A percentile compares a stretch with the other conserved stretches of the same genome.
These are phyloP conservation scores for Brachionus rubens DNA, from an alignment of 1,140 invertebrate species.

Conservation along the genomic window DNA sequence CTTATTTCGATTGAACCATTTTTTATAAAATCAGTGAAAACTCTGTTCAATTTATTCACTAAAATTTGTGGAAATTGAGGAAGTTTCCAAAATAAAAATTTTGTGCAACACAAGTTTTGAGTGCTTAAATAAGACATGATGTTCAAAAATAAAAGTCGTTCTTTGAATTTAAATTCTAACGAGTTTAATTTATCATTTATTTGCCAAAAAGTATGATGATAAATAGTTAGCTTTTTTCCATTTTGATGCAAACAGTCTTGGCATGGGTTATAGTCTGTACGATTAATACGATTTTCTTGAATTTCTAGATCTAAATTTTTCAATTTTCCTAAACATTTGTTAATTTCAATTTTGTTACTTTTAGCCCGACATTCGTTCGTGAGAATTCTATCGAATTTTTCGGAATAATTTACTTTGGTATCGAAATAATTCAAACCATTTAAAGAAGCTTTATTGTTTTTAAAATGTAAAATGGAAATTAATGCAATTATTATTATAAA, in stretches of 20 bases:
- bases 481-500: too few relatives aligned
- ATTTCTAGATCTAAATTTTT: neutral
- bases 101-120: slow-evolving; percentile 31
- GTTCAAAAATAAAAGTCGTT: slow-evolving; percentile 1
- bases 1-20: neutral
- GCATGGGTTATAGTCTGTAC: neutral
- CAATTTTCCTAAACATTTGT: neutral
- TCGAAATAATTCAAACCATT: neutral
- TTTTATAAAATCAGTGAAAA: too few relatives aligned
- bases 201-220: slow-evolving; percentile 46
- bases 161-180: neutral
- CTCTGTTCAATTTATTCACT: neutral
- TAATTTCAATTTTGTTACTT: neutral
- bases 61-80: neutral
- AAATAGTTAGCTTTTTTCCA: neutral
- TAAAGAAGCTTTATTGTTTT: too few relatives aligned
- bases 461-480: too few relatives aligned
- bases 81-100: slow-evolving; percentile 39
- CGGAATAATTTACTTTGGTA: neutral
- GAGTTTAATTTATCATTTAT: neutral
- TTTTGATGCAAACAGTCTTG: neutral
- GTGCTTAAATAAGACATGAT: slow-evolving; percentile 32
- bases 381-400: neutral
- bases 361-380: neutral
- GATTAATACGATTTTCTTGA: neutral